Base-by-base conservation (phyloP, 2,888 invertebrate genomes). In the Lasiommata megera region DNA sequence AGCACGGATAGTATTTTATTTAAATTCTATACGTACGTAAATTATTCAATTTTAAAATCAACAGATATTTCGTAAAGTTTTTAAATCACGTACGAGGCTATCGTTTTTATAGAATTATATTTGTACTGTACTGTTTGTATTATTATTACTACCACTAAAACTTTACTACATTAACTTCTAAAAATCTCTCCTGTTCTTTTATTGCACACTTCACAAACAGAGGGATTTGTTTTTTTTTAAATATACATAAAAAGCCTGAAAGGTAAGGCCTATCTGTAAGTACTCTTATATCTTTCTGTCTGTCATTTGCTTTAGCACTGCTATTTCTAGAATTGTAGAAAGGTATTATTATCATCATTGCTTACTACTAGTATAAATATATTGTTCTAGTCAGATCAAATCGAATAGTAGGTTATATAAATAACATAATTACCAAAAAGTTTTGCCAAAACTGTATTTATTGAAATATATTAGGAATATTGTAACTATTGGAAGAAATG, bases 361-460 rank as follows among this genome's bases (percentile, higher is more conserved):
- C 12, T 18, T 34, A 28, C n/a, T 11, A 14, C 7, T 60, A 57
- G 36, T 23, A 14, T 51, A 54, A 37, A 40, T 14, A 37, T 44
- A 17, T n/a, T 52, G n/a, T 47, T 61, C 61, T 61, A 61, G 61
- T 61, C 61, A 54, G 41, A 52, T 61, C 37, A 41, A 58, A 61
- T 58, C 61, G 37, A 61, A 41, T 41, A 37, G 23, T 36, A 34
- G n/a, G 17, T 17, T 11, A 17, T 31, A 29, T 11, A 11, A 43
- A 43, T 43, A 31, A 31, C 16, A 16, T 46, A 46, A 3, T 14
- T 8, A 48, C 60, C 60, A 60, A 52, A 60, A 44, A 43, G 29
- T 47, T 36, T 54, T 60, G 60, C 60, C 60, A 60, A 60, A 60
- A 47, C 31, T 34, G 29, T 52, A 53, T 56, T 41, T 56, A 53